A percentile compares a stretch with the other conserved stretches of the same genome.
Conservation (phyloP, 2,797 vertebrate species). For the Gymnothorax javanicus region DNA sequence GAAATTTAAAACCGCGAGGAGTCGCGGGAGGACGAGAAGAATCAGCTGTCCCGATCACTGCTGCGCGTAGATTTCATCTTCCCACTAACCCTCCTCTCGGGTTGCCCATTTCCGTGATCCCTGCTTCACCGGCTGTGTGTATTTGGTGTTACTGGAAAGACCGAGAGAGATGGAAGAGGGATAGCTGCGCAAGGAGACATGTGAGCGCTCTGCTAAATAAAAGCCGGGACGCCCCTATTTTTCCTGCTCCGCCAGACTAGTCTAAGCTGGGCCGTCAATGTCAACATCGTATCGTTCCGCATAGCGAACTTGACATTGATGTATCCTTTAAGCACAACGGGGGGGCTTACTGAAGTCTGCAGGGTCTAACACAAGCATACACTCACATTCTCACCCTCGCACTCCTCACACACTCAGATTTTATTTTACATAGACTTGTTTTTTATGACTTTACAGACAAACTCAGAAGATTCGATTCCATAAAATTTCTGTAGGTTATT, state of each 20-base stretch:
- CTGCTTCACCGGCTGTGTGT: background rate
- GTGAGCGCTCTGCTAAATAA: background rate
- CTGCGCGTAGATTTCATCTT: background rate
- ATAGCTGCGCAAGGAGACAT: background rate
- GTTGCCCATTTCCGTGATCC: background rate
- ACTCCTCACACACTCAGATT: too few species aligned
- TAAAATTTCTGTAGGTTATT: background rate
- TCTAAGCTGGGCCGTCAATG: constrained; percentile 14
- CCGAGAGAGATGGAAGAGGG: background rate
- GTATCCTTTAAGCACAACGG: constrained; percentile 1
- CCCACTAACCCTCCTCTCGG: background rate
- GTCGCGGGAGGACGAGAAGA: background rate
- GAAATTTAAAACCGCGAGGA: background rate
- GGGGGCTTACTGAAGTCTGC: constrained; percentile 8
- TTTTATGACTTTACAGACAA: too few species aligned
- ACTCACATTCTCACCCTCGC: background rate
- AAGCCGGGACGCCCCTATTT: constrained; percentile 17
- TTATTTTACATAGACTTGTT: too few species aligned
- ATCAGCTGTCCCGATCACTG: background rate
- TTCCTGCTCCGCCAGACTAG: constrained; percentile 5
- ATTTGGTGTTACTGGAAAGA: background rate
- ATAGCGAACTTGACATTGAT: constrained; percentile 12
- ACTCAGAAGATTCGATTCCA: background rate
- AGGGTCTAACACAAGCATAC: background rate
- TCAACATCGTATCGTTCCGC: constrained; percentile 21